Evolutionary conservation across 1,140 invertebrate genomes (phyloP).

Genomic region (Camponotus vicinus): DNA sequence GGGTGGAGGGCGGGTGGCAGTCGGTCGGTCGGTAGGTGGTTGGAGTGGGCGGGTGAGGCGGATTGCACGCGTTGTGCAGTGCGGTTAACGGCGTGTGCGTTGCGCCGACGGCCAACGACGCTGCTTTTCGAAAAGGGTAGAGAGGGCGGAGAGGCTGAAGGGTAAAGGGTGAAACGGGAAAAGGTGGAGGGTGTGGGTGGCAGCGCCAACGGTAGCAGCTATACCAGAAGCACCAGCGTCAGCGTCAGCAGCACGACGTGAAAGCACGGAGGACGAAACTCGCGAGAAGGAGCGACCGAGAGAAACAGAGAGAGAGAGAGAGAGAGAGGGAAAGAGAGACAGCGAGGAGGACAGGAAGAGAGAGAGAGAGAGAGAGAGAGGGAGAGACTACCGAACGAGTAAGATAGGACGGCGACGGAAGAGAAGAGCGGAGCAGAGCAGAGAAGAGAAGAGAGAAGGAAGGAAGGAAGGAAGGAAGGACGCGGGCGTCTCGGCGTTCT

Average conservation of each 20-base stretch:
- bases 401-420: constrained; percentile 53
- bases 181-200: constrained; percentile 38
- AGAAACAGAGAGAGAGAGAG: constrained; percentile 46
- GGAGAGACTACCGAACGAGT: constrained; percentile 50
- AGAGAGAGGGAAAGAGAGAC: constrained; percentile 63
- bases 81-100: constrained; percentile 84
- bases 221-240: constrained; percentile 72
- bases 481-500: constrained; percentile 85
- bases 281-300: constrained; percentile 61
- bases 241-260: constrained; percentile 75
- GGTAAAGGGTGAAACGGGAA: constrained; percentile 11
- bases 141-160: constrained; percentile 53
- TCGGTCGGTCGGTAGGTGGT: constrained; percentile 56
- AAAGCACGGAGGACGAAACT: constrained; percentile 73
- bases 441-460: constrained; percentile 64
- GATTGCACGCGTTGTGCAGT: constrained; percentile 83
- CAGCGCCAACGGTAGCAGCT: constrained; percentile 68
- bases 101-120: constrained; percentile 82
- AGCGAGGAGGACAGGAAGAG: constrained; percentile 54
- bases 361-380: constrained; percentile 55
- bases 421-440: constrained; percentile 58
- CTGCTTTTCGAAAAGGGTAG: constrained; percentile 78
- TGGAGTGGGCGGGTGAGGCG: constrained; percentile 64
- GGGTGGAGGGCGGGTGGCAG: constrained; percentile 55
- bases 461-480: constrained; percentile 80